These are phyloP conservation scores for Auanema sp. DNA, from an alignment of 2,888 invertebrate genomes.

Conservation along the genomic window DNA sequence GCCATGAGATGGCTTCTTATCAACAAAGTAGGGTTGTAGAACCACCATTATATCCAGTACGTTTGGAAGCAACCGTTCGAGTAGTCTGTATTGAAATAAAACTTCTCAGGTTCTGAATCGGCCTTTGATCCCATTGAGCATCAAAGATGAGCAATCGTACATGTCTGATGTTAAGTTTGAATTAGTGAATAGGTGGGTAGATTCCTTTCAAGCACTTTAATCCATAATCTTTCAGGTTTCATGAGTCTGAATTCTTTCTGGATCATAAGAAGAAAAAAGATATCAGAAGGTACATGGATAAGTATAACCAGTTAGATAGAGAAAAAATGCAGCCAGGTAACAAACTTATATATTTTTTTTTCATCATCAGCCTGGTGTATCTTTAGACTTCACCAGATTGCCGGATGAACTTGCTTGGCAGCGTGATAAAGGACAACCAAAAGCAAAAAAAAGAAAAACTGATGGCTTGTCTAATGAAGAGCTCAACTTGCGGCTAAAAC, in stretches of 20 bases:
- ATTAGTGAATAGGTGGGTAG: constrained; percentile 25
- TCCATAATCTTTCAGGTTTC: constrained; percentile 29
- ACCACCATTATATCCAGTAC: constrained; percentile 57
- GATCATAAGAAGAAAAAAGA: constrained; percentile 45
- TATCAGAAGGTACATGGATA: constrained; percentile 59
- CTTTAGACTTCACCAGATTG: constrained; percentile 32
- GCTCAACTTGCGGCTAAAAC: neutral
- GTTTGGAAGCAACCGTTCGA: neutral
- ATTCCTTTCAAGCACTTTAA: neutral
- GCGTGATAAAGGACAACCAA: constrained; percentile 17
- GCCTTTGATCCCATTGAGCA: constrained; percentile 8
- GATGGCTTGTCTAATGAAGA: constrained; percentile 4
- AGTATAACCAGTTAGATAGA: constrained; percentile 40
- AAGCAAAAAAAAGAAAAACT: constrained; percentile 29
- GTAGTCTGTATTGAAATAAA: neutral
- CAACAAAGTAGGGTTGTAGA: constrained; percentile 41
- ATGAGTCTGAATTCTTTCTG: constrained; percentile 52
- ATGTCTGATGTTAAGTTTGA: constrained; percentile 50
- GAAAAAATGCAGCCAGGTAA: constrained; percentile 42
- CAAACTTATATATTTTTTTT: neutral
- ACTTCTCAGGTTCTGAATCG: constrained; percentile 15
- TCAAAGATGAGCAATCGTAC: constrained; percentile 40
- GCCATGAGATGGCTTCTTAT: constrained; percentile 53
- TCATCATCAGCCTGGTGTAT: no score
- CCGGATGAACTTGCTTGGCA: constrained; percentile 37